phyloP scores from a whole-genome alignment of 2,113 vertebrate species.

The Sorex araneus region DNA sequence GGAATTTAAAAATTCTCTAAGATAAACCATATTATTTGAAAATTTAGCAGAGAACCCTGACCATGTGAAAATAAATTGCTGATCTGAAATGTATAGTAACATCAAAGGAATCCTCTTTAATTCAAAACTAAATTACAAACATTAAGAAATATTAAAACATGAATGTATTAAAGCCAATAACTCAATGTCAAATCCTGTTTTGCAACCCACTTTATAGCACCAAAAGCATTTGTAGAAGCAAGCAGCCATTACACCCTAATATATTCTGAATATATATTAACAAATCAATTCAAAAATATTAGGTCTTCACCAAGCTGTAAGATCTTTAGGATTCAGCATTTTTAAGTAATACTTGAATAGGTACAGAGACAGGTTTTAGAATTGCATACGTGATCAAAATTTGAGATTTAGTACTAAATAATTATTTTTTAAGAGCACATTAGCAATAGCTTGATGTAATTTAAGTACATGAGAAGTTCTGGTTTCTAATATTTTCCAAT shows the following conservation, averaged over 20 bases:
- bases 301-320: neutral
- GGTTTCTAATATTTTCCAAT: neutral
- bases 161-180: neutral
- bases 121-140: conserved; percentile 30
- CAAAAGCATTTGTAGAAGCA: conserved; percentile 5
- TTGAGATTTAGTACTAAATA: neutral
- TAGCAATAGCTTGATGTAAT: neutral
- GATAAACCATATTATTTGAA: neutral
- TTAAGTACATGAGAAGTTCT: neutral
- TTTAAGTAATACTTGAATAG: neutral
- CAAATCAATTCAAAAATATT: neutral
- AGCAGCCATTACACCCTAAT: conserved; percentile 5
- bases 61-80: neutral
- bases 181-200: conserved; percentile 33
- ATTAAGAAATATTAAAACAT: conserved; percentile 17
- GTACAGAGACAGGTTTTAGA: neutral
- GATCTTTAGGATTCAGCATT: neutral
- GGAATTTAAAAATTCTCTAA: neutral
- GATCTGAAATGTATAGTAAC: neutral
- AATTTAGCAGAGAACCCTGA: neutral
- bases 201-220: neutral
- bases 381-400: neutral
- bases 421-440: neutral
- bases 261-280: conserved; percentile 34
- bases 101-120: conserved; percentile 33